Conservation (phyloP, 2,888 invertebrate species). For the Parnassius mnemosyne region DNA sequence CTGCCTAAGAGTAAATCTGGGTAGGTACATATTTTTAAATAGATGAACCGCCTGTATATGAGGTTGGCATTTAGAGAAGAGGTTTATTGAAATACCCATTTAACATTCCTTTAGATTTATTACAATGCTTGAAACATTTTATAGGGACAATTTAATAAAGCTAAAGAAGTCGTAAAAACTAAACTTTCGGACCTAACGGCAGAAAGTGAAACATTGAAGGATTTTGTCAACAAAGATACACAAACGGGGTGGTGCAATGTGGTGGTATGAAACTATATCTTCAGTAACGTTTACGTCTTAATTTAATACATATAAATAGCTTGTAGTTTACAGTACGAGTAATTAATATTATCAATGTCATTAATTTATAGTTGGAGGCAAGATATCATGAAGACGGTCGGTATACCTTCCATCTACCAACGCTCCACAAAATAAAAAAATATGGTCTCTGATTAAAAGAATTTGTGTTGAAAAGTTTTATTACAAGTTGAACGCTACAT, state of each 20-base stretch:
- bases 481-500: not conserved
- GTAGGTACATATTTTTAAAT: too few relatives aligned
- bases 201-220: slow-evolving; percentile 5
- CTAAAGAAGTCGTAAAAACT: not conserved
- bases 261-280: slow-evolving; percentile 42
- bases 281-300: too few relatives aligned
- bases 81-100: too few relatives aligned
- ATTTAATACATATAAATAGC: too few relatives aligned
- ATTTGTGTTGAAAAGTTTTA: too few relatives aligned
- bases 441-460: slow-evolving; percentile 32
- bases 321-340: too few relatives aligned
- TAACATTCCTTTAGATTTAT: too few relatives aligned
- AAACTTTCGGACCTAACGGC: not conserved
- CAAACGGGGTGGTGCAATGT: slow-evolving; percentile 60
- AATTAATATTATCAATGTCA: not conserved
- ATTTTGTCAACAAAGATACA: slow-evolving; percentile 35
- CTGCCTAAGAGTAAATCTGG: too few relatives aligned
- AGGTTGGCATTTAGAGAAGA: too few relatives aligned
- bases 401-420: slow-evolving; percentile 60
- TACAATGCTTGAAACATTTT: not conserved
- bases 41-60: too few relatives aligned
- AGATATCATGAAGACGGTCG: slow-evolving; percentile 48
- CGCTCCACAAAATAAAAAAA: slow-evolving; percentile 47
- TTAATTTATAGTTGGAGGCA: slow-evolving; percentile 58
- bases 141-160: not conserved